phyloP scores from a whole-genome alignment of 2,888 invertebrate genomes.

The Norana najaformis region DNA sequence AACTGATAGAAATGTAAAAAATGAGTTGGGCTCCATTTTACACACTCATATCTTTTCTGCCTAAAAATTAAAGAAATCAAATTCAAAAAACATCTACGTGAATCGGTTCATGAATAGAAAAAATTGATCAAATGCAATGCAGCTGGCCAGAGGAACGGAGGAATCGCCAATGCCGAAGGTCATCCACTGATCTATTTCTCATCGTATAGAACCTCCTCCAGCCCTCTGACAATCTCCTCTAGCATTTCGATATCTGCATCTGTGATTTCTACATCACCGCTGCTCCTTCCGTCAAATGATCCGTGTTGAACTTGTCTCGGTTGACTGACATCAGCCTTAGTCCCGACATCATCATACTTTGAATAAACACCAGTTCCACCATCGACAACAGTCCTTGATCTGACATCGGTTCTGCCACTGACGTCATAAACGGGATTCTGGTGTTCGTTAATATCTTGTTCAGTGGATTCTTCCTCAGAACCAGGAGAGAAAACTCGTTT shows the following conservation, averaged over 20 bases:
- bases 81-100: neutral
- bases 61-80: neutral
- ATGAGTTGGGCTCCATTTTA: neutral
- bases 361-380: neutral
- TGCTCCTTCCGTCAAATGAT: neutral
- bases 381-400: neutral
- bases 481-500: neutral
- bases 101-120: neutral
- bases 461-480: neutral
- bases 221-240: neutral
- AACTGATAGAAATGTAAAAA: neutral
- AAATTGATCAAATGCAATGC: neutral
- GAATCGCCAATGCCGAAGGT: neutral
- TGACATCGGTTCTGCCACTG: neutral
- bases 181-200: neutral
- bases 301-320: neutral
- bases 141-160: constrained; percentile 13
- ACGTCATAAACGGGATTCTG: neutral
- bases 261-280: neutral
- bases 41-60: neutral
- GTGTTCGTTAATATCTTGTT: neutral
- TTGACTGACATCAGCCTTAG: neutral
- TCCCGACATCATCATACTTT: no score
- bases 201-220: neutral
- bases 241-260: neutral